phyloP scores from a whole-genome alignment of 2,888 invertebrate genomes.

The Philereme transversata region DNA sequence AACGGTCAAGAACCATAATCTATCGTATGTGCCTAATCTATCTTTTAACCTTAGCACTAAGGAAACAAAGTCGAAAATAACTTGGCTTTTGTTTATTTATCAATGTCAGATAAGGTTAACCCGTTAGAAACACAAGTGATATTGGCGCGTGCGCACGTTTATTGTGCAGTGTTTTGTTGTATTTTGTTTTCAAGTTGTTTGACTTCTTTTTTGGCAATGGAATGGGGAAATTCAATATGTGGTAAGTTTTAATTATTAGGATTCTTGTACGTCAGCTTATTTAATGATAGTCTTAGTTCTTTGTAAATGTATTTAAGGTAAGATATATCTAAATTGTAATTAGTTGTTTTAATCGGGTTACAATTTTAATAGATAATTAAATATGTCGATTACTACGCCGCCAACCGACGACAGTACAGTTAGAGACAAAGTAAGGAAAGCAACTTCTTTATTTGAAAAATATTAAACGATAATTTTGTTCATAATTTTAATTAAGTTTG shows the following conservation, averaged over 20 bases:
- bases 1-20: not conserved
- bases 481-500: no score
- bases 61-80: constrained; percentile 6
- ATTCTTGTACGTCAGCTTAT: not conserved
- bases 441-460: no score
- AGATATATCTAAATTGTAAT: no score
- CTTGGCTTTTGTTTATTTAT: not conserved
- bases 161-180: not conserved
- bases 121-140: constrained; percentile 28
- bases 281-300: not conserved
- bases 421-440: no score
- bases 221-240: constrained; percentile 55
- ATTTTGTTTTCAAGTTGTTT: not conserved
- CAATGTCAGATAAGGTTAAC: constrained; percentile 1
- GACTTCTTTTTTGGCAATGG: constrained; percentile 50
- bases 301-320: no score
- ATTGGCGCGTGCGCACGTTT: constrained; percentile 43
- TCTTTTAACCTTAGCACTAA: not conserved
- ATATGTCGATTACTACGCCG: no score
- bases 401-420: no score
- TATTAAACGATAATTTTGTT: no score
- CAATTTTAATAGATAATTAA: no score
- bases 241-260: constrained; percentile 44
- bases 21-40: not conserved
- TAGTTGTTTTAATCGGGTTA: no score